Evolutionary conservation across 1,140 invertebrate genomes (phyloP).

Genomic region (Ceratina australensis): DNA sequence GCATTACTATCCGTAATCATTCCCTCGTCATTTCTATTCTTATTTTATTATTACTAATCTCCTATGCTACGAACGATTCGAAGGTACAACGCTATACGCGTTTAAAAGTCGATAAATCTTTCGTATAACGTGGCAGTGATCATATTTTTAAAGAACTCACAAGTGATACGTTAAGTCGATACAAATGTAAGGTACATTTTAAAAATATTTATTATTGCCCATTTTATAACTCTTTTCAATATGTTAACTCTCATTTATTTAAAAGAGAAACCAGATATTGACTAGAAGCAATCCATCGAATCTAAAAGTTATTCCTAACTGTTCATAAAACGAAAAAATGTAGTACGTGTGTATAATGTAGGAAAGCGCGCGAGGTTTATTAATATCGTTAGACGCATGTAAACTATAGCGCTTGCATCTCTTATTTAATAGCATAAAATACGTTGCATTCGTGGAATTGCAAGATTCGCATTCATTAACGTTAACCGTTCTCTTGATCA

Average conservation of each 20-base stretch:
- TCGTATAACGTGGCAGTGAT: background rate
- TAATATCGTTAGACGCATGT: conserved; percentile 39
- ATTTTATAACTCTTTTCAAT: background rate
- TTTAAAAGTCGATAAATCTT: background rate
- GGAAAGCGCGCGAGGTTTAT: conserved; percentile 42
- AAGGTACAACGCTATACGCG: background rate
- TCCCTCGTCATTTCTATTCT: conserved; percentile 14
- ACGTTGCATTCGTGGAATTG: conserved; percentile 10
- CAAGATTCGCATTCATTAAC: conserved; percentile 19
- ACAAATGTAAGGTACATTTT: conserved; percentile 13
- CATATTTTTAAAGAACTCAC: background rate
- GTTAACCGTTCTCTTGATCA: conserved; percentile 6
- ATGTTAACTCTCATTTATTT: conserved; percentile 28
- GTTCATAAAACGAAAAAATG: conserved; percentile 31
- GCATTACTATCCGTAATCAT: conserved; percentile 10
- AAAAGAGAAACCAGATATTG: background rate
- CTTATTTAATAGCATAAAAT: conserved; percentile 18
- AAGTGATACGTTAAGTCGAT: background rate
- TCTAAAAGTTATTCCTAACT: conserved; percentile 37
- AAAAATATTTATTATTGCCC: conserved; percentile 4
- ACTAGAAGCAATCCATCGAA: conserved; percentile 37
- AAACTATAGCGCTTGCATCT: conserved; percentile 28
- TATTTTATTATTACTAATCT: conserved; percentile 6
- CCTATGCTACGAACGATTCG: background rate
- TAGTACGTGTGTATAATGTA: conserved; percentile 39